These are phyloP conservation scores for Temnothorax rugatulus DNA, from an alignment of 2,888 invertebrate species.

Conservation along the genomic window DNA sequence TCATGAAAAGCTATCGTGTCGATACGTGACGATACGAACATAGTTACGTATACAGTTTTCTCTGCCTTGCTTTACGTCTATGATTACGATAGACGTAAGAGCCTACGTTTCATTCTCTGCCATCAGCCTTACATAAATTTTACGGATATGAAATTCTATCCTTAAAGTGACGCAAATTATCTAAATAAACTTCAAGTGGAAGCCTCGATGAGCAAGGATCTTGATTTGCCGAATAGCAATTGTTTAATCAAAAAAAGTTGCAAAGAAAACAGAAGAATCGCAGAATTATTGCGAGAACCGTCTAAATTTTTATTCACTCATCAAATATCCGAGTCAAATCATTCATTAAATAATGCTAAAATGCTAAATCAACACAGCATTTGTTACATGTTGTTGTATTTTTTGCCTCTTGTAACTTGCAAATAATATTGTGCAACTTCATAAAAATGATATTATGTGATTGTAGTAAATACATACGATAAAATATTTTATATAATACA, in stretches of 20 bases:
- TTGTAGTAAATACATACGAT: background rate
- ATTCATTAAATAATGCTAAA: background rate
- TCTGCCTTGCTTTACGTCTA: too few relatives aligned
- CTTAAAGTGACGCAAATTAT: too few relatives aligned
- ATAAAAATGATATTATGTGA: background rate
- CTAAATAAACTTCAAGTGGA: too few relatives aligned
- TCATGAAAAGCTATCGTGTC: too few relatives aligned
- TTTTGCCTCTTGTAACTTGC: background rate
- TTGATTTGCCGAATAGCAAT: background rate
- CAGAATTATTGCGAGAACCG: background rate
- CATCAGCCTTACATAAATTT: too few relatives aligned
- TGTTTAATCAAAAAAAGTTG: background rate
- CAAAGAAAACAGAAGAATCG: background rate
- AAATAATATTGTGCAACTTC: slow-evolving; percentile 1
- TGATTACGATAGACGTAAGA: too few relatives aligned
- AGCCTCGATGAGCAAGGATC: too few relatives aligned
- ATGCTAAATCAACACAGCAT: background rate
- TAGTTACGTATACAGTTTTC: too few relatives aligned
- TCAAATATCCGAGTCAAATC: background rate
- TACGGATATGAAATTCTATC: too few relatives aligned
- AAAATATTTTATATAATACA: slow-evolving; percentile 3
- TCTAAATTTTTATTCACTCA: slow-evolving; percentile 2
- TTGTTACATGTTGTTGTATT: background rate
- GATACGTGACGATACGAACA: too few relatives aligned
- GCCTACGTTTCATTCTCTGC: too few relatives aligned